Evolutionary conservation across 2,888 invertebrate species (phyloP).

Genomic region (Amblyjoppa proteus): DNA sequence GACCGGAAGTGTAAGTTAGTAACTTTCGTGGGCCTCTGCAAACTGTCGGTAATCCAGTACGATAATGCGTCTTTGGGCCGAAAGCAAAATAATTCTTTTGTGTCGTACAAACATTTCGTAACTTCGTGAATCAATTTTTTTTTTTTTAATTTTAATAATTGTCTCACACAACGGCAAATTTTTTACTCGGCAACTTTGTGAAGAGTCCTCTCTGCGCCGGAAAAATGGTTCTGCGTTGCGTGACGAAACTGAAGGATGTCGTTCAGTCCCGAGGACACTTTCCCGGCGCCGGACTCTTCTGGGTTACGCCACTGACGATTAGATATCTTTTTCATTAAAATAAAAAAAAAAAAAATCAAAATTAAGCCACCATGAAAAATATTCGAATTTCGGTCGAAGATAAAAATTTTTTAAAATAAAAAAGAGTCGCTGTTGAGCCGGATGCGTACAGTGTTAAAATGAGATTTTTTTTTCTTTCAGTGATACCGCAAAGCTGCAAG

Average conservation of each 20-base stretch:
- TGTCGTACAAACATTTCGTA: not conserved
- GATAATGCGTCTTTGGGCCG: too few species aligned
- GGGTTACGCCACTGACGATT: not conserved
- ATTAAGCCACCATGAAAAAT: too few species aligned
- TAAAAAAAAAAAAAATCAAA: too few species aligned
- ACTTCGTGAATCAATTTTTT: not conserved
- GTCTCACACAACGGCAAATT: not conserved
- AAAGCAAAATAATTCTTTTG: not conserved
- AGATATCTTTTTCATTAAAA: not conserved
- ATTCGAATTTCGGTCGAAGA: too few species aligned
- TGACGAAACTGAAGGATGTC: constrained; percentile 4
- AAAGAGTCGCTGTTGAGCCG: not conserved
- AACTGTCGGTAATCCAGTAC: too few species aligned
- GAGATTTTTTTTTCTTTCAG: constrained; percentile 86
- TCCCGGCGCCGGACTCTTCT: not conserved
- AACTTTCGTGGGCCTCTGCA: too few species aligned
- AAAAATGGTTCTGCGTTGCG: not conserved
- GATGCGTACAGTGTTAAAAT: constrained; percentile 33
- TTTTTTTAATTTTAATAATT: not conserved
- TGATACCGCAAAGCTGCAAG: constrained; percentile 95
- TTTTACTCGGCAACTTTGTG: not conserved
- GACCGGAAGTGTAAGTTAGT: too few species aligned
- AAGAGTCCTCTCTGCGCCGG: not conserved
- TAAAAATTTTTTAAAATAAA: not conserved
- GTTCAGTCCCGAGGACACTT: constrained; percentile 1